Percentiles rank a stretch among this genome's conserved stretches.
These are phyloP conservation scores for Xiphorhynchus elegans DNA, from an alignment of 2,113 vertebrate species.

Conservation along the genomic window DNA sequence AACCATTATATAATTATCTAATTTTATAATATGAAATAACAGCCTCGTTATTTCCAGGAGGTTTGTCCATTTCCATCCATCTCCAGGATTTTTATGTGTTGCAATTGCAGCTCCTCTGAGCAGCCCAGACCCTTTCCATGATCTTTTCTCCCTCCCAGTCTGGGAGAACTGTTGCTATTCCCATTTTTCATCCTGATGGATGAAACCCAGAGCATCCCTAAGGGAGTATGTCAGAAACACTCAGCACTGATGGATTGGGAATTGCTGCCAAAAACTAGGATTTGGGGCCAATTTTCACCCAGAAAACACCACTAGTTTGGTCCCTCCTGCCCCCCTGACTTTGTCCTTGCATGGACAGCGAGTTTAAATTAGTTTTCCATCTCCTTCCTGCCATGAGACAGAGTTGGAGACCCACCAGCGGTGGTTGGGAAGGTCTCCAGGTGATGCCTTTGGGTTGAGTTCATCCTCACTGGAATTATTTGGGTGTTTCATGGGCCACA, in stretches of 20 bases:
- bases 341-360: accelerated
- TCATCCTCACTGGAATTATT: neutral
- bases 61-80: neutral
- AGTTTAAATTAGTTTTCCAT: accelerated
- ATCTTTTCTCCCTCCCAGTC: neutral
- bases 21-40: neutral
- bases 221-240: neutral
- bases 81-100: neutral
- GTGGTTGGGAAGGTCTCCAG: neutral
- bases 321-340: neutral
- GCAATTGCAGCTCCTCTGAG: neutral
- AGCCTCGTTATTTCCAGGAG: neutral
- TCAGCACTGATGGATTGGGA: neutral
- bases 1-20: neutral
- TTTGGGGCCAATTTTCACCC: neutral
- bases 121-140: neutral
- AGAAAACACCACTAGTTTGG: accelerated
- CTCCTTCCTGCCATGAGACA: neutral
- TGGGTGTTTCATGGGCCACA: neutral
- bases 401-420: too few species aligned
- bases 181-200: neutral
- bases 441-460: neutral
- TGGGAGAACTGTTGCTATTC: neutral
- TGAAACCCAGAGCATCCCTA: neutral
- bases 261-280: neutral